Evolutionary conservation across 35 echinoderm and acorn worm species (phyloP).

Genomic region (Heliocidaris tuberculata): DNA sequence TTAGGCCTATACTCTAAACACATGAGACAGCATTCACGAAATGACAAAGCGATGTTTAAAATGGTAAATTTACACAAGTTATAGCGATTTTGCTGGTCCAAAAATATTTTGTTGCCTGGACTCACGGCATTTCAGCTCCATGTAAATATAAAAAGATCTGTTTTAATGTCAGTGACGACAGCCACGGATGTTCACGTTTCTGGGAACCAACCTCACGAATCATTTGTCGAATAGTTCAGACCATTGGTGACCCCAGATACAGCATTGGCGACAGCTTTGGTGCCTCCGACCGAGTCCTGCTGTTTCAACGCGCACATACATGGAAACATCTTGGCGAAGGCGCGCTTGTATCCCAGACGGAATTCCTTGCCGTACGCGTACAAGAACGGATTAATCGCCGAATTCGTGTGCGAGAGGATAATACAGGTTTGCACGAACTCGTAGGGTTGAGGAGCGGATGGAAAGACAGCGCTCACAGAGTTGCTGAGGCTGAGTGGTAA

Average conservation of each 20-base stretch:
- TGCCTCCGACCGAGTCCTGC: not conserved
- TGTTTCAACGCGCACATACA: constrained; percentile 38
- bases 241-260: not conserved
- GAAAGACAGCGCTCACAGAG: constrained; percentile 43
- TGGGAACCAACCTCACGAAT: not conserved
- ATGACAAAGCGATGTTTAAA: not conserved
- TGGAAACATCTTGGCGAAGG: constrained; percentile 60
- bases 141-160: not conserved
- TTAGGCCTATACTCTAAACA: not conserved
- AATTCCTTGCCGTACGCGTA: constrained; percentile 76
- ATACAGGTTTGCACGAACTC: constrained; percentile 31
- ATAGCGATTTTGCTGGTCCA: not conserved
- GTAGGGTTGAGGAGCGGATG: not conserved
- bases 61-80: not conserved
- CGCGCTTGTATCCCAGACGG: constrained; percentile 49
- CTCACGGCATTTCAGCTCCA: not conserved
- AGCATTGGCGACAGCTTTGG: constrained; percentile 15
- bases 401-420: constrained; percentile 64
- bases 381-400: constrained; percentile 62
- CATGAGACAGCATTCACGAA: not conserved
- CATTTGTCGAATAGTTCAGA: constrained; percentile 15
- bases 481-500: constrained; percentile 66
- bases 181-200: not conserved
- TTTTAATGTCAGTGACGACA: not conserved
- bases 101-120: not conserved